phyloP scores from a whole-genome alignment of 2,113 vertebrate genomes.

The Ictidomys tridecemlineatus region DNA sequence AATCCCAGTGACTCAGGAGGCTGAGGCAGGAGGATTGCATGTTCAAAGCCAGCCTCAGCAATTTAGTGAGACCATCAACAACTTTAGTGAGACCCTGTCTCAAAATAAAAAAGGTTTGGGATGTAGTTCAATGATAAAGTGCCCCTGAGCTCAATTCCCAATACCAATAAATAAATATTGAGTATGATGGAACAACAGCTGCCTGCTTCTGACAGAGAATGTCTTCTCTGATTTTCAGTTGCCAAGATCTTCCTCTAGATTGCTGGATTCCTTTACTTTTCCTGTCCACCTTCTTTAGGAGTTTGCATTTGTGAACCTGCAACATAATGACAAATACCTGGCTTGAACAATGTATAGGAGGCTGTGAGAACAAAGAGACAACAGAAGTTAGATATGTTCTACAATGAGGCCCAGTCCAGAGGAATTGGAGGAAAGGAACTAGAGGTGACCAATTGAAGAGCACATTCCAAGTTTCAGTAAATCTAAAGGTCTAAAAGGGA shows the following conservation, averaged over 20 bases:
- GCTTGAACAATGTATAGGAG: neutral
- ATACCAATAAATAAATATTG: neutral
- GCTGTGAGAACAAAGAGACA: neutral
- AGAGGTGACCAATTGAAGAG: neutral
- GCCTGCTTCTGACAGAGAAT: neutral
- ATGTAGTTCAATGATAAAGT: neutral
- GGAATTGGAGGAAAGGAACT: neutral
- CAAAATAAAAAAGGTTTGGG: neutral
- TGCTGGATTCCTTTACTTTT: neutral
- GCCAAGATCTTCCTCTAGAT: neutral
- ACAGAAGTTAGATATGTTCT: neutral
- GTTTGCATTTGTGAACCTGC: neutral
- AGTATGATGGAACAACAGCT: neutral
- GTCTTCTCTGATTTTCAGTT: neutral
- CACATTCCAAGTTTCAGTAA: neutral
- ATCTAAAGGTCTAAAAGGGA: neutral
- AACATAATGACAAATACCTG: neutral
- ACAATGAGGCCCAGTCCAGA: constrained; percentile 16
- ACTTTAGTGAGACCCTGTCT: neutral
- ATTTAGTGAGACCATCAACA: neutral
- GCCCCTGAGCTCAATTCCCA: neutral
- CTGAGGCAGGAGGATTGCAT: neutral
- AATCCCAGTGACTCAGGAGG: neutral
- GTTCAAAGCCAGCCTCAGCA: neutral
- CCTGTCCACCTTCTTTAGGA: neutral